A percentile compares a stretch with the other conserved stretches of the same genome.
These are phyloP conservation scores for Adoxophyes honmai DNA, from an alignment of 1,140 invertebrate species.

Conservation along the genomic window DNA sequence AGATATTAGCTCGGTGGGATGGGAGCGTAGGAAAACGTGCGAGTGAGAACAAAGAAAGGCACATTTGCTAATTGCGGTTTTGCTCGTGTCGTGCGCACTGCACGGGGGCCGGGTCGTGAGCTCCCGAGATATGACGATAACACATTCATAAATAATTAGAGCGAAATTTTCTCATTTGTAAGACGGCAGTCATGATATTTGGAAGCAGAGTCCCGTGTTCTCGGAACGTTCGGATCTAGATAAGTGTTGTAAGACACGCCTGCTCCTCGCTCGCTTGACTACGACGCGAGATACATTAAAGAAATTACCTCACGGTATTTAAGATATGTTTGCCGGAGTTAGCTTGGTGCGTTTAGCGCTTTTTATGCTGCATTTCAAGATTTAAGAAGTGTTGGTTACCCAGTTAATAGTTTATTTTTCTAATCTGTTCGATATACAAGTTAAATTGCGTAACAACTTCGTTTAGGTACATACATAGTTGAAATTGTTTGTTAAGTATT, in stretches of 20 bases:
- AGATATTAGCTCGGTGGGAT: conserved; percentile 48
- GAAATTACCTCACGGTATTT: conserved; percentile 12
- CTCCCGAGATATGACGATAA: conserved; percentile 74
- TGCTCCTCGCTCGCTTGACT: conserved; percentile 59
- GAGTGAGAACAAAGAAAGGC: conserved; percentile 73
- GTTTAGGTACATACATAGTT: no score
- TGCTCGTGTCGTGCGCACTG: conserved; percentile 72
- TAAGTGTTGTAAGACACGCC: conserved; percentile 65
- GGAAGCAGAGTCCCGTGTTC: conserved; percentile 66
- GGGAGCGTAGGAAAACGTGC: conserved; percentile 61
- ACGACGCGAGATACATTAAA: conserved; percentile 21
- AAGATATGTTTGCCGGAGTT: conserved; percentile 1
- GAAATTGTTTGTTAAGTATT: no score
- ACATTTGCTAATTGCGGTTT: conserved; percentile 76
- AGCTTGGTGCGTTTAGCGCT: background rate
- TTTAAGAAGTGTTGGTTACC: no score
- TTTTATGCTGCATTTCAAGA: background rate
- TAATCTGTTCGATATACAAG: no score
- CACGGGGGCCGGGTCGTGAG: conserved; percentile 72
- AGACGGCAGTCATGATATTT: conserved; percentile 76
- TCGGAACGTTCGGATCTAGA: conserved; percentile 68
- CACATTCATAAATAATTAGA: conserved; percentile 78
- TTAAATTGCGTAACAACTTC: no score
- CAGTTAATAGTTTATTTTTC: no score
- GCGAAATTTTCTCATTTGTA: conserved; percentile 77